Evolutionary conservation across 2,113 vertebrate species (phyloP).

Genomic region (Albula goreensis): DNA sequence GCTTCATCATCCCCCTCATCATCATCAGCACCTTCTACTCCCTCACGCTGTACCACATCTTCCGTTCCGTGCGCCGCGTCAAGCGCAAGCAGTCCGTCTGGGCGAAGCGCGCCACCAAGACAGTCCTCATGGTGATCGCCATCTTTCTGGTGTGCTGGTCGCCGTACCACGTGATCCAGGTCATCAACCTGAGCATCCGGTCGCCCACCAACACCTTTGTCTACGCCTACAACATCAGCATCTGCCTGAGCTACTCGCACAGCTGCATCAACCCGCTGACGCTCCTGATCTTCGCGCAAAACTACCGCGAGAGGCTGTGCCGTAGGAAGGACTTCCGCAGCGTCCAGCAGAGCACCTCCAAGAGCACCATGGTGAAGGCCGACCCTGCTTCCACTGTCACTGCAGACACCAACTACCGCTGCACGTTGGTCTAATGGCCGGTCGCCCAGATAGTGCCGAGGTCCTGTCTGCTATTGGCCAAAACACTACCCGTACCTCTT

Average conservation of each 20-base stretch:
- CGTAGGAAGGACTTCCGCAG: constrained; percentile 40
- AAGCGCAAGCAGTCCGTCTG: constrained; percentile 73
- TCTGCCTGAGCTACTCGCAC: constrained; percentile 79
- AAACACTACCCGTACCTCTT: not conserved
- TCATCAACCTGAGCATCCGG: constrained; percentile 72
- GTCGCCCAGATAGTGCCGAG: no score
- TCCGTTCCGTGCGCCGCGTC: constrained; percentile 73
- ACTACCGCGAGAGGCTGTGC: constrained; percentile 74
- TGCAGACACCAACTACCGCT: constrained; percentile 54
- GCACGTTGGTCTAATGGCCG: constrained; percentile 54
- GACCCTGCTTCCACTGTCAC: constrained; percentile 57
- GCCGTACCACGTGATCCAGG: constrained; percentile 78
- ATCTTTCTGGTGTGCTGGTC: constrained; percentile 77
- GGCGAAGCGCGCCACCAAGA: constrained; percentile 75
- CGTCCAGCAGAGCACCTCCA: constrained; percentile 62
- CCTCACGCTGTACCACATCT: constrained; percentile 78
- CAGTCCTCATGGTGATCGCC: constrained; percentile 76
- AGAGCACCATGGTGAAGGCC: constrained; percentile 62
- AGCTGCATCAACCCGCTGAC: constrained; percentile 81
- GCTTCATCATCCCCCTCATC: constrained; percentile 74
- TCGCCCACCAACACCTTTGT: constrained; percentile 63
- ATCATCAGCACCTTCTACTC: constrained; percentile 80
- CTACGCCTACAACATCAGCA: constrained; percentile 77
- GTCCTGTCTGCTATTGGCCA: no score
- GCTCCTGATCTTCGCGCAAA: constrained; percentile 76